Evolutionary conservation across 2,888 invertebrate species (phyloP), one percentile per base, ranked within the genome.

Genomic region (Andrena bucephala): DNA sequence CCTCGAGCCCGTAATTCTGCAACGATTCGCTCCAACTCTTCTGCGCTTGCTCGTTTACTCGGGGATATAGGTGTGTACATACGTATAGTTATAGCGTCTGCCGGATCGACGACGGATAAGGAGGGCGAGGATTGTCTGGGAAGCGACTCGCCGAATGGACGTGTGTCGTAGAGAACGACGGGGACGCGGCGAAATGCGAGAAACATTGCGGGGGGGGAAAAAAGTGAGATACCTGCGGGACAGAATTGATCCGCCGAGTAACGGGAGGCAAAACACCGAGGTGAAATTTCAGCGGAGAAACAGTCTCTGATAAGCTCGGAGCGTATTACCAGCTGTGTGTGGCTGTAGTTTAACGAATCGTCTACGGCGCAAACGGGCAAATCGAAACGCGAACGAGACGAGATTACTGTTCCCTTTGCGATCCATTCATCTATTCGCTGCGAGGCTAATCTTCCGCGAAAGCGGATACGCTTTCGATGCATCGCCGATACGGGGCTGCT

Each of bases 401-500:
- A 65, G 70, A 83, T 87, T 78, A 77, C 62, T 60, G 70, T 31
- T 78, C 80, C 82, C 86, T 85, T 85, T 86, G 86, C 83, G 85
- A 88, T 86, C 86, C 87, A 87, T 89, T 87, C 83, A 79, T 84
- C 87, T 42, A 42, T 42, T 88, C 85, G 85, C 50, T 90, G 82
- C 85, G 82, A 82, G 85, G 83, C 82, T 89, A 89, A 91, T 91
- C 87, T 89, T 77, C 85, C 81, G 87, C 83, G 76, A 77, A 78
- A 84, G 86, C 84, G 73, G 62, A 68, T 74, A 82, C 72, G 67
- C 67, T 72, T 72, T 65, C 70, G 71, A 73, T 65, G 77, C 67
- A 77, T 77, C 74, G 71, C 20, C 59, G 50, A 70, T 77, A 77
- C 70, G 33, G 70, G 31, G 65, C 27, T 60, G 59, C 29, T 54